Evolutionary conservation across 2,888 invertebrate genomes (phyloP), one percentile per base, ranked within the genome.

Genomic region (Chromoteleia sp.): DNA sequence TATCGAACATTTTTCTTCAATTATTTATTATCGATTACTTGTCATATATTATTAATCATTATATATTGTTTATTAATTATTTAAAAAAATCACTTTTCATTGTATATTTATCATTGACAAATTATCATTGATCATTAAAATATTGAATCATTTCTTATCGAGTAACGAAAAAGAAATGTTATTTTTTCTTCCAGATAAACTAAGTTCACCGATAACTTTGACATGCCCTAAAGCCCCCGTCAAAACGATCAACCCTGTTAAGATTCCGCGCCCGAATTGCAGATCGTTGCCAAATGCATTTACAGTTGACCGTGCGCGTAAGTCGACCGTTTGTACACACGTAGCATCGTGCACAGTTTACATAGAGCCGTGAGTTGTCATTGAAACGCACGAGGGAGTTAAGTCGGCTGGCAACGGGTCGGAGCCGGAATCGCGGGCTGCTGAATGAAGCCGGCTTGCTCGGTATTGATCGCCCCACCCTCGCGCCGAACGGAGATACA

Each of bases 381-480:
- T 29, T 43, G 59, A 29, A 59, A 59, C 59, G 59, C 59, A 59
- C 59, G 43, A 21, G 59, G 43, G 25, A 59, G 59, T 29, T 54
- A 54, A 54, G 54, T 54, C n/a, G 59, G 15, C 43, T 59, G 29
- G 15, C 59, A 59, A 59, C 25, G 7, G 5, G 15, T 3, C 25
- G 7, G 5, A 29, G 15, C 8, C 33, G 14, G 14, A 43, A 6
- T 48, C n/a, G 14, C 59, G 29, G 29, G 7, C 15, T 43, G 59
- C 43, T 59, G 59, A 59, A 43, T 43, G 43, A 59, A 59, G 63
- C 48, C 54, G 39, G 52, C 41, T 39, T n/a, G 41, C 54, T 12
- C 19, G 41, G 41, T 68, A 68, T 68, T 68, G 67, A 68, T 68
- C 67, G 67, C 43, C 54, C 56, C 68, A 68, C 56, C 68, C 68